Evolutionary conservation across 2,888 invertebrate genomes (phyloP), one percentile per base, ranked within the genome.

Genomic region (Cactoblastis cactorum): DNA sequence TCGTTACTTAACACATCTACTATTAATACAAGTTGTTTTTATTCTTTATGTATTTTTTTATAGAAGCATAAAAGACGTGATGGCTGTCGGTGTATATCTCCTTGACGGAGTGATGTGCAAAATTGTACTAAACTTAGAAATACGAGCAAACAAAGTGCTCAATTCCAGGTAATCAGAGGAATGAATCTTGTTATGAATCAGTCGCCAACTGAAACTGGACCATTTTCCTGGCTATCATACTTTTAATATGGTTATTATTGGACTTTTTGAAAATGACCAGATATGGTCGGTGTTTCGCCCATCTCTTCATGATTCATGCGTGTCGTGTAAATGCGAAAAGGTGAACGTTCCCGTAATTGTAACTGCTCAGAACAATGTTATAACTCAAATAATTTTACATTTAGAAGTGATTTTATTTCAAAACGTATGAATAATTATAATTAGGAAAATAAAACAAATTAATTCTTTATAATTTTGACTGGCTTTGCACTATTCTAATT

Each of bases 311-410:
- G 22, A 22, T 22, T 22, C 24, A 24, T 6, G 43, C 43, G 43
- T 15, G 15, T 43, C 43, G 28, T 43, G 43, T 11, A 32, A 17
- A 32, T 18, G n/a, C 41, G 19, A 39, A 32, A 14, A 47, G 49
- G 39, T 49, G 49, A 49, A 41, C 32, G 49, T 12, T 33, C 49
- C 49, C 22, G 28, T 49, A 28, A 49, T 46, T 32, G 49, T 33
- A 19, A 18, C 28, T 12, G 39, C 22, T 41, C 1, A 12, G 28
- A 9, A 37, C 22, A 22, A 9, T 14, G n/a, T 22, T 47, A 12
- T 12, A 3, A 12, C 8, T 35, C 15, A 35, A 12, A 35, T 15
- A 15, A 35, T n/a, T 34, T 34, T n/a, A n/a, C n/a, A n/a, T n/a
- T n/a, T n/a, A n/a, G n/a, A n/a, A n/a, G n/a, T n/a, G n/a, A n/a